Evolutionary conservation across 2,113 vertebrate species (phyloP).

Genomic region (Tylochromis polylepis): DNA sequence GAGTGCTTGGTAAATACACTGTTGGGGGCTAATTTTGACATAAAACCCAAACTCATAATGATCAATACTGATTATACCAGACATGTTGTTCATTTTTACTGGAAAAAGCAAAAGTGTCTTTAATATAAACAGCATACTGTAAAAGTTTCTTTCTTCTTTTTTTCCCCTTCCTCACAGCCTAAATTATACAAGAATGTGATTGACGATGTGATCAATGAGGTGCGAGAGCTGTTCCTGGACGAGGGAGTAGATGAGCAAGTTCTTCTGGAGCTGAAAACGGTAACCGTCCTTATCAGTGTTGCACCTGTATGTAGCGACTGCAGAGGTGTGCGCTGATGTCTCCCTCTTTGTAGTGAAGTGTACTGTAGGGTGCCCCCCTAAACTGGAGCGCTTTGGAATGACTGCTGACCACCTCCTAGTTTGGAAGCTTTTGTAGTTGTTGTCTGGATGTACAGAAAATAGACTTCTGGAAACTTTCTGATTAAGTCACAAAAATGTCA

Average conservation of each 20-base stretch:
- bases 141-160: not conserved
- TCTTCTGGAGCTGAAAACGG: constrained; percentile 94
- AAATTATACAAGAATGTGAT: constrained; percentile 96
- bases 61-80: not conserved
- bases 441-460: not conserved
- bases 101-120: not conserved
- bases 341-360: accelerated
- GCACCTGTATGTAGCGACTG: not conserved
- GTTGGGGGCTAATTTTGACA: not conserved
- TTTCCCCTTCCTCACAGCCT: constrained; percentile 74
- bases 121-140: accelerated
- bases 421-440: not conserved
- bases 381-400: not conserved
- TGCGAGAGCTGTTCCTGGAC: constrained; percentile 95
- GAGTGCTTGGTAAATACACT: not conserved
- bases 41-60: not conserved
- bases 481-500: not conserved
- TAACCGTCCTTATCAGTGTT: constrained; percentile 46
- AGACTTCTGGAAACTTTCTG: not conserved
- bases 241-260: constrained; percentile 98
- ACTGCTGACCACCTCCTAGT: not conserved
- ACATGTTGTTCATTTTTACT: not conserved
- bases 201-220: constrained; percentile 97
- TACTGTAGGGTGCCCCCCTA: too few species aligned
- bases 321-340: not conserved